phyloP scores from a whole-genome alignment of 1,140 invertebrate species.

The Dendroctonus valens region DNA sequence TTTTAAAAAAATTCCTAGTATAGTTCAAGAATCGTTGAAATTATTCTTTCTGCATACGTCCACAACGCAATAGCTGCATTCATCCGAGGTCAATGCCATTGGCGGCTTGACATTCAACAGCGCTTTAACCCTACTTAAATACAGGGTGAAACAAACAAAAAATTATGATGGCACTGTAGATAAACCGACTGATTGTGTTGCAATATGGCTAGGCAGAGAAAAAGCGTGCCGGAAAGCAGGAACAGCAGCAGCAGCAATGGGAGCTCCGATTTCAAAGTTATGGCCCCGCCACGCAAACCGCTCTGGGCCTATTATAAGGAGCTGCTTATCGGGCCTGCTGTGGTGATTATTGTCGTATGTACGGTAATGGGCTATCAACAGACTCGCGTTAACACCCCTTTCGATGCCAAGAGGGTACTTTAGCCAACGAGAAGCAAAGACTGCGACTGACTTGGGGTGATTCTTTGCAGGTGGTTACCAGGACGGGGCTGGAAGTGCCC shows the following conservation, averaged over 20 bases:
- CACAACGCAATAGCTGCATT: too few relatives aligned
- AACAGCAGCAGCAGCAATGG: slow-evolving; percentile 53
- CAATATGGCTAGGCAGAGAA: slow-evolving; percentile 35
- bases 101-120: too few relatives aligned
- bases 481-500: slow-evolving; percentile 68
- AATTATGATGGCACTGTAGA: too few relatives aligned
- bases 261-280: slow-evolving; percentile 17
- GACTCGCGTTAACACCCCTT: slow-evolving; percentile 84
- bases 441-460: background rate
- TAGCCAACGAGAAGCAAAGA: background rate
- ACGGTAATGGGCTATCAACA: slow-evolving; percentile 81
- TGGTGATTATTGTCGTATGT: slow-evolving; percentile 68
- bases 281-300: too few relatives aligned
- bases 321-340: slow-evolving; percentile 53
- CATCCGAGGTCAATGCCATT: too few relatives aligned
- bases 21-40: too few relatives aligned
- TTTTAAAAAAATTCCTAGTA: too few relatives aligned
- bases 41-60: too few relatives aligned
- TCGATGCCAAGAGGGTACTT: slow-evolving; percentile 70
- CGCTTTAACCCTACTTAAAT: too few relatives aligned
- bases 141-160: too few relatives aligned
- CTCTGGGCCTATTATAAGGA: slow-evolving; percentile 53
- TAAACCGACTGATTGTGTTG: too few relatives aligned
- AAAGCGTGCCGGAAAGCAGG: slow-evolving; percentile 26
- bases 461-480: slow-evolving; percentile 61